Evolutionary conservation across 2,888 invertebrate genomes (phyloP).

Genomic region (Oeneis ivallda): DNA sequence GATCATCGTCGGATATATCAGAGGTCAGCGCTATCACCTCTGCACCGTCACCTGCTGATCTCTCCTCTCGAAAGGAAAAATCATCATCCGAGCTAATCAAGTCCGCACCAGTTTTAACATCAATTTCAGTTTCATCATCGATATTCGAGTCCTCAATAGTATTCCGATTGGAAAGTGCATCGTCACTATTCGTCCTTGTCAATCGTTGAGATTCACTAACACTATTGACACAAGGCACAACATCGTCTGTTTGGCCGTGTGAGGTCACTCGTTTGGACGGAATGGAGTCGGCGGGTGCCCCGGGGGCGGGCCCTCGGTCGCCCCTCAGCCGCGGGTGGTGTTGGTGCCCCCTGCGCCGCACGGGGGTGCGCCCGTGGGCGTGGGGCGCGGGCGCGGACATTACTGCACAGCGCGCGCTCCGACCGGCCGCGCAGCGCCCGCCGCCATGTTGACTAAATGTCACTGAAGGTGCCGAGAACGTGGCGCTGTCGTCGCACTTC

Average conservation of each 20-base stretch:
- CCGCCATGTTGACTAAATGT: constrained; percentile 83
- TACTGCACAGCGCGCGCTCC: constrained; percentile 69
- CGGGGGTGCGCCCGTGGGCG: constrained; percentile 82
- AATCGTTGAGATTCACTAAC: constrained; percentile 80
- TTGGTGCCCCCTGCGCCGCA: constrained; percentile 87
- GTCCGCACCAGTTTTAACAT: constrained; percentile 60
- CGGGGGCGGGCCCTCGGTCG: constrained; percentile 79
- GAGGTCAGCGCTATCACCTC: constrained; percentile 61
- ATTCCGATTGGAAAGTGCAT: constrained; percentile 79
- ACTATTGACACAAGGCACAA: constrained; percentile 81
- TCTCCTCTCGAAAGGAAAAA: constrained; percentile 70
- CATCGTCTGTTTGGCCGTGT: constrained; percentile 70
- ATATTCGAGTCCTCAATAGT: constrained; percentile 66
- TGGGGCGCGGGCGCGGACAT: constrained; percentile 83
- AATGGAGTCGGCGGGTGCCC: constrained; percentile 55
- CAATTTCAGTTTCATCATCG: constrained; percentile 68
- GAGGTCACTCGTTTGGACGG: constrained; percentile 78
- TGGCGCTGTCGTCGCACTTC: constrained; percentile 68
- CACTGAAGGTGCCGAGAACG: constrained; percentile 51
- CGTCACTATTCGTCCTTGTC: constrained; percentile 81
- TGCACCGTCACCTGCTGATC: constrained; percentile 73
- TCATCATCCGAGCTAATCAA: constrained; percentile 72
- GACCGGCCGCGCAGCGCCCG: constrained; percentile 74
- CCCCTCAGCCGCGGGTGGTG: constrained; percentile 87
- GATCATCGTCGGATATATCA: constrained; percentile 84